Evolutionary conservation across 2,113 vertebrate genomes (phyloP), one percentile per base, ranked within the genome.

Genomic region (Strigops habroptila): DNA sequence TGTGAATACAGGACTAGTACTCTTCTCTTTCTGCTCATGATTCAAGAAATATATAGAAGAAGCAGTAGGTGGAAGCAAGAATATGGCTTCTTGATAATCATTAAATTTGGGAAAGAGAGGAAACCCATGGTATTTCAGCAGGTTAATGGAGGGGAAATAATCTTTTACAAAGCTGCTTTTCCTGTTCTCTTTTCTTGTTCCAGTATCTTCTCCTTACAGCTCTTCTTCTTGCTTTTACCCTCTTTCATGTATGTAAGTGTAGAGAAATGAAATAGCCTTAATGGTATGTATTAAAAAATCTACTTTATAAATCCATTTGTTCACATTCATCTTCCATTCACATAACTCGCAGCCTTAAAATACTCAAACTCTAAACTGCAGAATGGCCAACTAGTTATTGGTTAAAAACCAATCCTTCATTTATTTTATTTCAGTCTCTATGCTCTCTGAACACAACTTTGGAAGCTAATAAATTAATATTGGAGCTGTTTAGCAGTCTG

Each of bases 391-490:
- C 87, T 86, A 91, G 57, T 93, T 93, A 91, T 93, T 59, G 57
- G 57, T 59, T 59, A 35, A 35, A 59, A 73, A 91, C 25, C 78
- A 95, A 14, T 28, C 24, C 44, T 46, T 96, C 87, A 73, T 96
- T 89, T 91, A 83, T 94, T 96, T 96, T 71, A 63, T 91, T 84
- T 95, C 90, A 86, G 74, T 97, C 88, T 88, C 21, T 94, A 90
- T 64, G 44, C 80, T 96, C 74, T 96, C 77, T 59, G 94, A 97
- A 70, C 86, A 95, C 46, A 93, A 81, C 59, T 93, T 96, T 74
- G 37, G 87, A 94, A 97, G 86, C 76, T 88, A 96, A 97, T 96
- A 96, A 97, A 97, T 97, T 97, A 97, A 94, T 97, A 96, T 96
- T 94, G 92, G 91, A 93, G 79, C 91, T 96, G 59, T 89, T 98